These are phyloP conservation scores for Papilio dardanus DNA, from an alignment of 1,140 invertebrate genomes.

Conservation along the genomic window DNA sequence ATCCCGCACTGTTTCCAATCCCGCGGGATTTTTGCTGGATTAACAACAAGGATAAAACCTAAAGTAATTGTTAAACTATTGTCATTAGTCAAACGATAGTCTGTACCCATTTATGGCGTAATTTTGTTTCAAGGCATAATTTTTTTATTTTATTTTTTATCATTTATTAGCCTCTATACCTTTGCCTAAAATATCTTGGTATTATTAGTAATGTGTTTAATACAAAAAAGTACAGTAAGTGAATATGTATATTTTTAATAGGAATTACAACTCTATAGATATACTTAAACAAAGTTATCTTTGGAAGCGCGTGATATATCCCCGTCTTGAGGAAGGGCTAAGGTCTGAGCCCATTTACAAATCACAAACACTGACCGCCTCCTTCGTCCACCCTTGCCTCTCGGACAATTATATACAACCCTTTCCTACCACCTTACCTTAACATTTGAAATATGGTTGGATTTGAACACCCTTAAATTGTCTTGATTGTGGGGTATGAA, in stretches of 20 bases:
- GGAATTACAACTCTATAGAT: conserved; percentile 57
- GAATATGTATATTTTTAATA: conserved; percentile 8
- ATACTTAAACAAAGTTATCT: conserved; percentile 74
- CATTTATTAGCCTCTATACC: no score
- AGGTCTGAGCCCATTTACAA: conserved; percentile 81
- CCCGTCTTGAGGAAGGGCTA: conserved; percentile 79
- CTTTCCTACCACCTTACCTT: conserved; percentile 71
- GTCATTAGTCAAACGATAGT: no score
- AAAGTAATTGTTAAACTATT: no score
- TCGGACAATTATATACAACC: conserved; percentile 76
- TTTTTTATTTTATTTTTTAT: no score
- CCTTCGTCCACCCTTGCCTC: conserved; percentile 43
- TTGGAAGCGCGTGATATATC: conserved; percentile 79
- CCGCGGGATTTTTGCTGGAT: no score
- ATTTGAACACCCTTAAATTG: conserved; percentile 57
- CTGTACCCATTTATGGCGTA: no score
- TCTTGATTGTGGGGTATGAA: conserved; percentile 38
- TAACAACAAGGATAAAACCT: no score
- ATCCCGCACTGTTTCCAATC: no score
- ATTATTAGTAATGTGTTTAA: no score
- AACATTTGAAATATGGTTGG: conserved; percentile 75
- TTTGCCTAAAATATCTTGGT: no score
- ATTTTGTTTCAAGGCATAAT: no score
- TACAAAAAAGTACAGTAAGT: no score
- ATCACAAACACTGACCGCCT: conserved; percentile 81